Evolutionary conservation across 2,113 vertebrate species (phyloP), one percentile per base, ranked within the genome.

Genomic region (Scytalopus superciliaris): DNA sequence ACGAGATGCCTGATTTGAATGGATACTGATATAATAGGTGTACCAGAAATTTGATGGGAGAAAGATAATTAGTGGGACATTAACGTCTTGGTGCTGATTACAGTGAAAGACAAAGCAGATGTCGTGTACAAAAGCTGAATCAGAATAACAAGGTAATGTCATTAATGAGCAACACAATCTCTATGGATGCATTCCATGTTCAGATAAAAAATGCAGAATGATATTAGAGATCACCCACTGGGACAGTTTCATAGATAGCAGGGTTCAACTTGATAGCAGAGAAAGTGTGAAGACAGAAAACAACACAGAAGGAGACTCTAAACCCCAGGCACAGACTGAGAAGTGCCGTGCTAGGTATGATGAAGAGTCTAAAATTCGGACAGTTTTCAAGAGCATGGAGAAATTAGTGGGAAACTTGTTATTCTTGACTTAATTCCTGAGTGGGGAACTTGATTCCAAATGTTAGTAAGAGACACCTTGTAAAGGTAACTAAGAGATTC

Each of bases 61-160:
- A 90, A 93, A 84, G 93, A 90, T 89, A 95, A 95, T 93, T 89
- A 93, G 83, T 31, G 60, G 77, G 89, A 93, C 91, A 92, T 87
- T 94, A 96, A 90, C 0, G 2, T 87, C 86, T 90, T 89, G 83
- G 57, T 92, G 74, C 86, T 78, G 90, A 96, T 94, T 93, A 96
- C 68, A 59, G 80, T 28, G 64, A 90, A 94, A 92, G 83, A 93
- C 94, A 96, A 93, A 94, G 86, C 89, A 94, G 86, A 75, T 95
- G 89, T 78, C 76, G 23, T 42, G 73, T 89, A 89, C 89, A 75
- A 47, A 94, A 92, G 53, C 75, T 96, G 94, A 93, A 90, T 85
- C 79, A 85, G 70, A 93, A 85, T 82, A 91, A 89, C 75, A 87
- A 89, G 92, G 74, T 94, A 93, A 94, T 75, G 70, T 79, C 93